phyloP scores from a whole-genome alignment of 2,888 invertebrate species.

The Vesta saturnalis region DNA sequence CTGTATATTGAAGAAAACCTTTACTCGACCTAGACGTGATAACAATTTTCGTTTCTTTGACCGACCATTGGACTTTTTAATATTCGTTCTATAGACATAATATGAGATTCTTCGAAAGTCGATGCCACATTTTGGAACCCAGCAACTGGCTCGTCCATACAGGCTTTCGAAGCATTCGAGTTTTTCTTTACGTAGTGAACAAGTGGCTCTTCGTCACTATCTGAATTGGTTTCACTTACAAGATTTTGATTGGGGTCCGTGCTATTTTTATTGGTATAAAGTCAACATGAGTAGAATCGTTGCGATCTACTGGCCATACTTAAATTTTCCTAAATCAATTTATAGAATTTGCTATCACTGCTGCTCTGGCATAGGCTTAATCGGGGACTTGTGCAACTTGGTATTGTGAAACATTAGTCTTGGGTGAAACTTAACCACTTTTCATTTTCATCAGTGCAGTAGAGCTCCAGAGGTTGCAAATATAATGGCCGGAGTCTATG shows the following conservation, averaged over 20 bases:
- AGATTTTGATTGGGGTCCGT: neutral
- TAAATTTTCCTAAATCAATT: neutral
- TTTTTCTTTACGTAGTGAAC: neutral
- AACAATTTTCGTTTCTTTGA: too few relatives aligned
- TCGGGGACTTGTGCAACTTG: neutral
- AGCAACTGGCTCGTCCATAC: neutral
- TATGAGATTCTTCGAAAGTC: neutral
- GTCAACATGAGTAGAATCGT: neutral
- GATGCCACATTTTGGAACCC: neutral
- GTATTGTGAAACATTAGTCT: neutral
- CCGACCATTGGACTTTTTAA: neutral
- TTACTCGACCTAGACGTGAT: too few relatives aligned
- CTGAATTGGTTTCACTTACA: neutral
- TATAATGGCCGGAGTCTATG: neutral
- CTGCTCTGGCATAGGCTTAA: neutral
- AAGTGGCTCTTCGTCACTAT: neutral
- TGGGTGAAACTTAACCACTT: neutral
- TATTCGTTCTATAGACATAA: neutral
- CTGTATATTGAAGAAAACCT: too few relatives aligned
- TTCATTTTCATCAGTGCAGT: neutral
- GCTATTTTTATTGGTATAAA: neutral
- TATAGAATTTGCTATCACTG: neutral
- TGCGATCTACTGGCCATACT: neutral
- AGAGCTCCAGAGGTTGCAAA: neutral
- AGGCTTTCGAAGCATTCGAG: neutral